Percentiles rank a stretch among this genome's conserved stretches.
These are phyloP conservation scores for Noctua fimbriata DNA, from an alignment of 2,888 invertebrate genomes.

Conservation along the genomic window DNA sequence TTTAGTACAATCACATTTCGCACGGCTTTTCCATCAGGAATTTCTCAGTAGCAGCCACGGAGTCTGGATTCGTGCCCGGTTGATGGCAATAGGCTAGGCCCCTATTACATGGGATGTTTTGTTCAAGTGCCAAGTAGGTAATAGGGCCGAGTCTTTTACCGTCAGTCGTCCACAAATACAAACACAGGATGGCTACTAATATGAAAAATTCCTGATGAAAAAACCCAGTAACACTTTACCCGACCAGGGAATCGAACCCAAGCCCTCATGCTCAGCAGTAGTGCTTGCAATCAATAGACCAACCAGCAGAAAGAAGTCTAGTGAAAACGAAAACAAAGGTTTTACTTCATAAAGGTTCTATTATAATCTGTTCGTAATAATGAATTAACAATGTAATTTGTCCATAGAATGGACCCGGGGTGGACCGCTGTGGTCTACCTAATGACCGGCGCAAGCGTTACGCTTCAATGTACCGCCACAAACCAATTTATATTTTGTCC, in stretches of 20 bases:
- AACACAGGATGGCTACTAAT: neutral
- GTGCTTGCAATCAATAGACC: neutral
- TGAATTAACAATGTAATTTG: slow-evolving; percentile 78
- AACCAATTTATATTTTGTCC: slow-evolving; percentile 74
- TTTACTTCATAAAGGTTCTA: slow-evolving; percentile 46
- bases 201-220: neutral
- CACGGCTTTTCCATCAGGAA: too few species aligned
- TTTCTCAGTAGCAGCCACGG: too few species aligned
- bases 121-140: neutral
- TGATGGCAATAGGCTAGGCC: too few species aligned
- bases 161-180: neutral
- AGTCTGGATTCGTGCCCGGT: too few species aligned
- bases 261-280: neutral
- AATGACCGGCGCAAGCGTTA: slow-evolving; percentile 72
- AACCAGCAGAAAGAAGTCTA: slow-evolving; percentile 4
- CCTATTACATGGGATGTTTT: neutral
- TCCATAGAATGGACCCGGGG: slow-evolving; percentile 66
- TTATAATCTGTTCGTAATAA: slow-evolving; percentile 68
- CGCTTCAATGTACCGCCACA: slow-evolving; percentile 71
- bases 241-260: neutral
- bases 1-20: neutral
- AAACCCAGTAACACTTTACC: neutral
- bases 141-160: neutral
- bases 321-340: slow-evolving; percentile 35
- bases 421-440: slow-evolving; percentile 71